Evolutionary conservation across 92 coral and sea anemone species (phyloP), one percentile per base, ranked within the genome.

Genomic region (Bergia puertoricense): DNA sequence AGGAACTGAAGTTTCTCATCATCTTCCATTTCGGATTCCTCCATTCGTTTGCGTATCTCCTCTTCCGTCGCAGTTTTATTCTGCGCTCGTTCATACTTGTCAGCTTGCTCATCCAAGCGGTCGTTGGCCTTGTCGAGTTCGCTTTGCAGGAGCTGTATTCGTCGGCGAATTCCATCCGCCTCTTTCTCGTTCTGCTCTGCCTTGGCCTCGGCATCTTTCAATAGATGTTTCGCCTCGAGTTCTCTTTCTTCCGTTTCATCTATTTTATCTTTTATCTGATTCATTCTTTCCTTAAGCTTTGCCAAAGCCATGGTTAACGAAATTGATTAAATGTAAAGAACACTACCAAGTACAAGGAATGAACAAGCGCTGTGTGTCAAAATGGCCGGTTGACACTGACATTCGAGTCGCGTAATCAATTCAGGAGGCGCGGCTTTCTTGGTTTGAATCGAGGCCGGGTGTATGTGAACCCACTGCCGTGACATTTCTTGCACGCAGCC

Each of bases 211-310:
- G 91, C 92, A 56, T 92, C 97, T 72, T 86, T 97, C 75, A 94
- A 82, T 66, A 22, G 15, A 0, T 9, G 40, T 74, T 92, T 95
- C 9, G 98, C 96, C 0, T 90, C 88, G 5, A 23, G 18, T 81
- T 91, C 96, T 42, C 99, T 87, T 50, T 87, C 94, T 66, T 97
- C 99, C 6, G 97, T 92, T 16, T 79, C 88, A 44, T 97, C 99
- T 44, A 91, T 95, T 36, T 40, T 68, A 39, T 95, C 99, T 48
- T 93, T 93, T 5, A 94, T 38, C 77, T 86, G 57, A 0, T 82
- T 86, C 94, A 97, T 78, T 84, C 82, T 93, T 43, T 93, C 93
- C 66, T 91, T 97, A 6, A 97, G 79, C 22, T 90, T 86, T 6
- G 14, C 30, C 51, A 94, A 81, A 65, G 96, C 81, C 97, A 94